phyloP scores from a whole-genome alignment of 35 echinoderm and acorn worm species.

The Apostichopus parvimensis region DNA sequence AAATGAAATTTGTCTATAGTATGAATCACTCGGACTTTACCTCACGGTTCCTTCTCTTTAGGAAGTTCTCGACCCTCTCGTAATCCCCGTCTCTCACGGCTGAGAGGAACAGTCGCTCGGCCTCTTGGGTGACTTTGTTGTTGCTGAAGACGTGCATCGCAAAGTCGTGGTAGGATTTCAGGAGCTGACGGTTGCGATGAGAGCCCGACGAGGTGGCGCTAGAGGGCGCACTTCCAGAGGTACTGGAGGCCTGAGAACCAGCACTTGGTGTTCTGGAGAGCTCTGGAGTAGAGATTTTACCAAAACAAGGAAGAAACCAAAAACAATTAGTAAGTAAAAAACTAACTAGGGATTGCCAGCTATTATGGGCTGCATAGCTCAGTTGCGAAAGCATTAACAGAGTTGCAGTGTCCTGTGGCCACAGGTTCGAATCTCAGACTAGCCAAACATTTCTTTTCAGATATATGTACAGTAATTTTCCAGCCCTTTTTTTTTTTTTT shows the following conservation, averaged over 20 bases:
- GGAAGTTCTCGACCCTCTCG: conserved; percentile 78
- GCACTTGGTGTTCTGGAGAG: conserved; percentile 18
- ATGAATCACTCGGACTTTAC: background rate
- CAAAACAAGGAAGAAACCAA: too few species aligned
- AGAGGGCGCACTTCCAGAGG: conserved; percentile 30
- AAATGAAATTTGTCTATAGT: too few species aligned
- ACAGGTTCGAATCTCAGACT: too few species aligned
- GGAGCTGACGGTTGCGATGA: conserved; percentile 80
- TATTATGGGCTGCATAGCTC: too few species aligned
- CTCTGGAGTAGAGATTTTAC: background rate
- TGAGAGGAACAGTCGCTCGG: conserved; percentile 71
- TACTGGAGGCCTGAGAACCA: conserved; percentile 26
- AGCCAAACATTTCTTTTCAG: too few species aligned
- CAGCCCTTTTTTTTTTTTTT: too few species aligned
- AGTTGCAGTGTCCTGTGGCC: too few species aligned
- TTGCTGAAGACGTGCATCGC: conserved; percentile 95
- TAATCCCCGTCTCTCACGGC: conserved; percentile 77
- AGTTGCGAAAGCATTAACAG: too few species aligned
- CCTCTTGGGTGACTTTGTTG: conserved; percentile 49
- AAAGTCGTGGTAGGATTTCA: conserved; percentile 94
- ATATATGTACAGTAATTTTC: too few species aligned
- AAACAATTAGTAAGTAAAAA: too few species aligned
- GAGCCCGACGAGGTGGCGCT: conserved; percentile 67
- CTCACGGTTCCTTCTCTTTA: conserved; percentile 84
- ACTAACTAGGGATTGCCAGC: too few species aligned